Percentiles rank a stretch among this genome's conserved stretches.
phyloP scores from a whole-genome alignment of 37 sponge, comb jelly and placozoan genomes.

The Ianthella basta region DNA sequence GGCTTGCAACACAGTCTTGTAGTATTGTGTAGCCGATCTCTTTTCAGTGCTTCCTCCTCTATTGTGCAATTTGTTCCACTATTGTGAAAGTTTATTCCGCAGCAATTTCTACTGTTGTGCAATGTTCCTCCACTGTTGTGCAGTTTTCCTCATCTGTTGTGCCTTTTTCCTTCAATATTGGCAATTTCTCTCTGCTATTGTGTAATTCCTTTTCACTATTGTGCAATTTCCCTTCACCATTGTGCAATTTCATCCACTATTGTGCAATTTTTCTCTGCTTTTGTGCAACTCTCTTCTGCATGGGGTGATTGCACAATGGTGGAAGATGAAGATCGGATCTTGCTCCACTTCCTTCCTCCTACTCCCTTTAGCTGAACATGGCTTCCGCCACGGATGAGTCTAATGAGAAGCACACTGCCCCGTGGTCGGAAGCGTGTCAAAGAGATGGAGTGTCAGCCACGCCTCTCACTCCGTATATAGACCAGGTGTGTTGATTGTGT shows the following conservation, averaged over 20 bases:
- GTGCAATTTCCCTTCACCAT: no score
- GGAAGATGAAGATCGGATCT: no score
- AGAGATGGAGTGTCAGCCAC: constrained; percentile 77
- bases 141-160: no score
- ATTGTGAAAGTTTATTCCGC: background rate
- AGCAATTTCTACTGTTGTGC: background rate
- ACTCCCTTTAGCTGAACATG: constrained; percentile 61
- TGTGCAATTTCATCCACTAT: no score
- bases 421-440: constrained; percentile 92
- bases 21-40: background rate
- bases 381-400: constrained; percentile 75
- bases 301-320: no score
- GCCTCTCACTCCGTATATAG: constrained; percentile 94
- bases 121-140: no score
- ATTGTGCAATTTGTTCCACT: background rate
- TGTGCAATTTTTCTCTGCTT: no score
- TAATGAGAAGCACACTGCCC: constrained; percentile 98
- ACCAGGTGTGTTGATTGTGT: constrained; percentile 46
- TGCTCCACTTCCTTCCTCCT: background rate
- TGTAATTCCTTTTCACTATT: no score
- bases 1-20: background rate
- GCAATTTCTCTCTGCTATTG: no score
- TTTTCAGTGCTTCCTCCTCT: background rate
- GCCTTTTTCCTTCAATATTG: no score
- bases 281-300: no score